Evolutionary conservation across 2,888 invertebrate species (phyloP), one percentile per base, ranked within the genome.

Genomic region (Hypomecis atomaria): DNA sequence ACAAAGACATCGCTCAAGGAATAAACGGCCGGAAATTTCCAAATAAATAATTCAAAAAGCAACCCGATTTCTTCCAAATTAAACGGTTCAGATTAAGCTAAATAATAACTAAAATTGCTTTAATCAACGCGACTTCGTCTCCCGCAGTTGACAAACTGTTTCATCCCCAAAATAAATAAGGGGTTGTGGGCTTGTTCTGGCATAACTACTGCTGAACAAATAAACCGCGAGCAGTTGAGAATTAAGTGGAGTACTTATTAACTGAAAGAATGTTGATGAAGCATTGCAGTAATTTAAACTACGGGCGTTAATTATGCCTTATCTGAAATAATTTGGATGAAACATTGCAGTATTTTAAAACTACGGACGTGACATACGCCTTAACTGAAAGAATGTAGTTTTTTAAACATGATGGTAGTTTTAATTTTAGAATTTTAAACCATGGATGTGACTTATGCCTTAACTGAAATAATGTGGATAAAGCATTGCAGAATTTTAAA

Each of bases 171-270:
- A 69, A 67, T 65, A 73, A 74, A 72, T 69, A 72, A 56, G 61
- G 61, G 62, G 36, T 49, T 69, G 70, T 69, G 68, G 63, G 62
- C 62, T 68, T 71, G 73, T 75, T 74, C 71, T 42, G 49, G 73
- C 71, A 77, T 73, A 74, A 77, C 75, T 76, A 70, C 71, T 71
- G 70, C 54, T 68, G 65, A 75, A 70, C 73, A 76, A 59, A 62
- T 61, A 48, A 52, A 40, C 52, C 33, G 13, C 40, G 38, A 36
- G 53, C 56, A 43, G 54, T 59, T 63, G 49, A 13, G 53, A 63
- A 63, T 63, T 59, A 53, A 13, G 33, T 33, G 4, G n/a, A 10
- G n/a, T 37, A 38, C 33, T 52, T 52, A 52, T 3, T 23, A 23
- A 1, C 52, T 52, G 52, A 40, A n/a, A 23, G 6, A 13, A 33